Percentiles rank a stretch among this genome's conserved stretches.
These are phyloP conservation scores for Puntigrus tetrazona DNA, from an alignment of 2,113 vertebrate species.

Conservation along the genomic window DNA sequence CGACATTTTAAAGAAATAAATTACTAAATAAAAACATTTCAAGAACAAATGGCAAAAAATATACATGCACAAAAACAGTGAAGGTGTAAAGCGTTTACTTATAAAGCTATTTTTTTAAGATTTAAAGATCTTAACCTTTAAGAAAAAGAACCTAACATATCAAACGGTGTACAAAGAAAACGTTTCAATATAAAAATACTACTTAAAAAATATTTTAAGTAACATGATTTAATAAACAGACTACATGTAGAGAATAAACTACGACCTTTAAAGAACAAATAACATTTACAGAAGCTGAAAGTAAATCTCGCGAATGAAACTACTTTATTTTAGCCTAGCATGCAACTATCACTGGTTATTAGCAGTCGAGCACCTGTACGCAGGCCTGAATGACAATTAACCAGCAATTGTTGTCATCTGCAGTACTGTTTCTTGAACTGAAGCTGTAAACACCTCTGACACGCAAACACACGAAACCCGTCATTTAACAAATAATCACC, in stretches of 20 bases:
- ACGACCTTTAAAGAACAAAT: not conserved
- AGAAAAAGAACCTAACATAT: not conserved
- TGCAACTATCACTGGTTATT: not conserved
- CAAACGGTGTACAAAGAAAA: too few relatives aligned
- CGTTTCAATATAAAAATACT: too few relatives aligned
- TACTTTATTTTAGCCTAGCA: too few relatives aligned
- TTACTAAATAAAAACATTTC: not conserved
- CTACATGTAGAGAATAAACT: not conserved
- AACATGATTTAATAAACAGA: not conserved
- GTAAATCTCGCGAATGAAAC: too few relatives aligned
- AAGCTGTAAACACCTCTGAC: not conserved
- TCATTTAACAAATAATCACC: not conserved
- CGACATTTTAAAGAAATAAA: not conserved
- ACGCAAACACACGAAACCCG: not conserved
- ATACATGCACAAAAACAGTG: not conserved
- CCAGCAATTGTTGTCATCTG: not conserved
- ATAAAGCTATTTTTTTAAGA: too few relatives aligned
- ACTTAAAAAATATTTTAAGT: too few relatives aligned
- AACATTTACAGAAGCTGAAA: too few relatives aligned
- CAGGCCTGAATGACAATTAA: constrained; percentile 1
- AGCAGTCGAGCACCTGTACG: not conserved
- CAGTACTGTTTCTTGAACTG: not conserved
- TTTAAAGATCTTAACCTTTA: not conserved
- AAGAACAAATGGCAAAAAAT: not conserved
- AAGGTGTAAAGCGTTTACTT: too few relatives aligned